Evolutionary conservation across 2,797 vertebrate species (phyloP), one percentile per base, ranked within the genome.

Genomic region (Gymnoscopelus braueri): DNA sequence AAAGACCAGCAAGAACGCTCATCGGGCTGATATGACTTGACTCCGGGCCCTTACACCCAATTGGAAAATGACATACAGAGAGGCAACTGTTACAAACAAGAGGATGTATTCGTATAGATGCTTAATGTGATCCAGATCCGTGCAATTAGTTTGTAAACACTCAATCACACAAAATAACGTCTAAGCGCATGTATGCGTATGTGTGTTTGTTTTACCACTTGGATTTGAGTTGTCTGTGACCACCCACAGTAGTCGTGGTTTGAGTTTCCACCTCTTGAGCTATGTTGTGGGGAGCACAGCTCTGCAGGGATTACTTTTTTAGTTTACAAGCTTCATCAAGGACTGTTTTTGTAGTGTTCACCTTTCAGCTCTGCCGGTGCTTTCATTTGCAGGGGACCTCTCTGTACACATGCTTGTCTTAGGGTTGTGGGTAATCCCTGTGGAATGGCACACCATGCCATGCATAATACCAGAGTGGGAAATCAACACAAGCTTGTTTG

Each of bases 71-170:
- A 71, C 80, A 73, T 91, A 85, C 88, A 77, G 71, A 44, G 26
- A 64, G 44, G 60, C 67, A 88, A 77, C 72, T 72, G 63, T 86
- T 83, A 11, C 68, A 81, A 84, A 85, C 79, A 79, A 44, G 76
- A 72, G 60, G 2, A 65, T 39, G 50, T 44, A 64, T 81, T 80
- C 65, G 77, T 77, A 61, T 65, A 71, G 56, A 69, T 66, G 83
- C 72, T 79, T 76, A 76, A 86, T 77, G 72, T 29, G 24, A 79
- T 65, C 77, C 79, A 77, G 78, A 71, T 79, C 71, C 62, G 80
- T 74, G 66, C 75, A 83, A 86, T 84, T 80, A 77, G 80, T 89
- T 91, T 87, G 89, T 91, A 90, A 92, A 92, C 89, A 88, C 81
- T 82, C 74, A 91, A 79, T 92, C 86, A 88, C 65, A 71, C 77